These are phyloP conservation scores for Okapia johnstoni DNA, from an alignment of 2,113 vertebrate genomes.

Conservation along the genomic window DNA sequence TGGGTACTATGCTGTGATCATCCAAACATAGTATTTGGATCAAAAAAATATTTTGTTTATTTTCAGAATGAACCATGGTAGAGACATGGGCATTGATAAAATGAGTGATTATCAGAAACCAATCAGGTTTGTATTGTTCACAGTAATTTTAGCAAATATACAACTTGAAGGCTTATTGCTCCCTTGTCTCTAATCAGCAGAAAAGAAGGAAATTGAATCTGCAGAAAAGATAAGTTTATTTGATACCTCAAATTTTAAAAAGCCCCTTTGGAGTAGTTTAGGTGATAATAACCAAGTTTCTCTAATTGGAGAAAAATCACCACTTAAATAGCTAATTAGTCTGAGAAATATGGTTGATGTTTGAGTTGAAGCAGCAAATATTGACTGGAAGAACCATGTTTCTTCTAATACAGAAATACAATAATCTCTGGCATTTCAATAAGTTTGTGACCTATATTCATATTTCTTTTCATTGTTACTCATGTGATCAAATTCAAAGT, in stretches of 20 bases:
- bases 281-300: slow-evolving; percentile 71
- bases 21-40: not conserved
- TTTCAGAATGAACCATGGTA: not conserved
- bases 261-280: slow-evolving; percentile 64
- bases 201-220: slow-evolving; percentile 58
- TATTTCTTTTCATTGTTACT: not conserved
- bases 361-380: slow-evolving; percentile 9
- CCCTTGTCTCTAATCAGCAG: slow-evolving; percentile 51
- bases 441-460: not conserved
- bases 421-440: not conserved
- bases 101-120: slow-evolving; percentile 42
- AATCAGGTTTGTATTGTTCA: slow-evolving; percentile 53
- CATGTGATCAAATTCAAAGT: not conserved
- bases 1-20: not conserved
- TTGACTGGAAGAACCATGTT: not conserved
- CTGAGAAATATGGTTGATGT: slow-evolving; percentile 70
- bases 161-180: slow-evolving; percentile 51
- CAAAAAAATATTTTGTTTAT: not conserved
- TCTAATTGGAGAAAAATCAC: slow-evolving; percentile 62
- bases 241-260: slow-evolving; percentile 64
- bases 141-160: slow-evolving; percentile 53
- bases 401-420: not conserved
- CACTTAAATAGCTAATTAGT: slow-evolving; percentile 70
- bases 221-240: slow-evolving; percentile 60
- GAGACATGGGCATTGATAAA: not conserved